Conservation (phyloP, 37 sponge, comb jelly and placozoan genomes). For the Aplysina aerophoba region DNA sequence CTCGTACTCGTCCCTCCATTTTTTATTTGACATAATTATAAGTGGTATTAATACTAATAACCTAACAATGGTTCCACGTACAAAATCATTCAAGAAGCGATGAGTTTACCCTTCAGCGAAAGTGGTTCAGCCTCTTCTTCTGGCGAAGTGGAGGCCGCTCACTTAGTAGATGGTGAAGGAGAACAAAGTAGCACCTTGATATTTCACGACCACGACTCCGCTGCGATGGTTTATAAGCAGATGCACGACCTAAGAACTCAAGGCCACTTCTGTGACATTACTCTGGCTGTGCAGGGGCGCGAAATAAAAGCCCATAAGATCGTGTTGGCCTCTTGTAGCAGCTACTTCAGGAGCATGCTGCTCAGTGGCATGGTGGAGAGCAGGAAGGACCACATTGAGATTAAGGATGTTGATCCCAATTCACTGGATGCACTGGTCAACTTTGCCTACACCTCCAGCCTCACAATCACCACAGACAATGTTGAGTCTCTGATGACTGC, state of each 20-base stretch:
- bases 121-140: background rate
- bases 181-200: background rate
- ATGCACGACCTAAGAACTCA: conserved; percentile 82
- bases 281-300: conserved; percentile 63
- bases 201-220: conserved; percentile 53
- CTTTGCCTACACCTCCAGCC: conserved; percentile 88
- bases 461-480: conserved; percentile 86
- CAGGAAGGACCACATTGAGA: conserved; percentile 59
- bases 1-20: too few relatives aligned
- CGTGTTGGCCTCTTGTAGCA: conserved; percentile 82
- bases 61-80: too few relatives aligned
- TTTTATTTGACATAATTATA: too few relatives aligned
- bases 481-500: conserved; percentile 90
- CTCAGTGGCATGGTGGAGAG: conserved; percentile 85
- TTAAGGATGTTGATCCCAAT: conserved; percentile 86
- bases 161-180: background rate
- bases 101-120: background rate
- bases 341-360: conserved; percentile 84
- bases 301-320: conserved; percentile 80
- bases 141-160: too few relatives aligned
- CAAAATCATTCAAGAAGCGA: too few relatives aligned
- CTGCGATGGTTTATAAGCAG: conserved; percentile 45
- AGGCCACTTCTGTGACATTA: conserved; percentile 85
- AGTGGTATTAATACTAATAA: too few relatives aligned
- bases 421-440: conserved; percentile 83